Base-by-base conservation (phyloP, 2,888 invertebrate species). In the Temnothorax ravouxi region DNA sequence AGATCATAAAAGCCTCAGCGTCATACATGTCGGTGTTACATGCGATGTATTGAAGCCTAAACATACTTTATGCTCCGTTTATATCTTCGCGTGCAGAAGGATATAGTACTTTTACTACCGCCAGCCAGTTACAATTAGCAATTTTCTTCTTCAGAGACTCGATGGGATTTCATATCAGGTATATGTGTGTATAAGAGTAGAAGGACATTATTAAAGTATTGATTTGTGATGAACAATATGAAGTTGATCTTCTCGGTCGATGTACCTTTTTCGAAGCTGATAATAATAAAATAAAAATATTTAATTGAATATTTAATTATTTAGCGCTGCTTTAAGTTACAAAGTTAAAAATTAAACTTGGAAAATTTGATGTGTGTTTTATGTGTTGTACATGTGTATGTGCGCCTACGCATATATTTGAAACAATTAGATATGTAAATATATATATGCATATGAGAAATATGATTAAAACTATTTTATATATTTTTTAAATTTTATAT, bases 21-120 rank as follows among this genome's bases (percentile, higher is more conserved):
- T 91, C 91, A 0, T 91, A 91, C n/a, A 56, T 91, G 8, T 91
- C 91, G 0, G 69, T 91, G 41, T 76, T 91, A 5, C 87, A 86
- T 21, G 88, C 91, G 1, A 75, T 88, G 80, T 89, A 86, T 47
- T 89, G 64, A 89, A 18, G 34, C 11, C 25, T 61, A 15, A 25
- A 59, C 6, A 41, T 61, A 38, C 41, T 50, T 59, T 15, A n/a
- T 25, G n/a, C 25, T 21, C 44, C 21, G 44, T 25, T 69, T 69
- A 59, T 79, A 59, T 44, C 5, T 47, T 69, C 11, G 47, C 47
- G 47, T 79, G 69, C 34, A 4, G 8, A 44, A 34, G 47, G 21
- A 21, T 47, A 79, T 59, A 69, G 34, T 47, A n/a, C 47, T 59
- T 79, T 79, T 79, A 71, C 47, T 77, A 21, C 67, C 41, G 41